These are phyloP conservation scores for Eilema griseolum DNA, from an alignment of 2,888 invertebrate species.

Conservation along the genomic window DNA sequence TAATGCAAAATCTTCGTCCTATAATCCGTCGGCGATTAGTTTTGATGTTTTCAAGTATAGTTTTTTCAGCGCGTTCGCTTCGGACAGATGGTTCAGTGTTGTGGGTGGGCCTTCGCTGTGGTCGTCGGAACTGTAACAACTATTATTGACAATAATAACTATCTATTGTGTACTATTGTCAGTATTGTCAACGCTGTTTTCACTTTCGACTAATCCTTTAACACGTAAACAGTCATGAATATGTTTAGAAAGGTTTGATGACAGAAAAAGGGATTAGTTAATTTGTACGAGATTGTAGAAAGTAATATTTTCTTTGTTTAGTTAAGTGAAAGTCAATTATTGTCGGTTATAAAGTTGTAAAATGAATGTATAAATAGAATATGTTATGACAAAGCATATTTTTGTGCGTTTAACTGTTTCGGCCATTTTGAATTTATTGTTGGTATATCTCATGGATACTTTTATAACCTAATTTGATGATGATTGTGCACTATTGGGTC, in stretches of 20 bases:
- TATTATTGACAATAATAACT: conserved; percentile 71
- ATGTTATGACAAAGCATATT: conserved; percentile 9
- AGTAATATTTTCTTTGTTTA: conserved; percentile 21
- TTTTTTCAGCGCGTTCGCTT: conserved; percentile 79
- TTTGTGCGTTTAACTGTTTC: background rate
- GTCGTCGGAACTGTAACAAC: conserved; percentile 57
- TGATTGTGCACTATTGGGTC: background rate
- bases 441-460: background rate
- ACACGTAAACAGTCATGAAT: conserved; percentile 78
- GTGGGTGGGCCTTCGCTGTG: conserved; percentile 75
- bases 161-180: conserved; percentile 73
- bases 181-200: conserved; percentile 78
- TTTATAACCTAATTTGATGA: background rate
- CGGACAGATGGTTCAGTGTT: conserved; percentile 79
- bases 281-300: conserved; percentile 13
- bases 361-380: background rate
- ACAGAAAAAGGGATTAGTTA: conserved; percentile 21
- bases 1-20: conserved; percentile 49
- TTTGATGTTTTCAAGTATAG: conserved; percentile 76
- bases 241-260: conserved; percentile 51
- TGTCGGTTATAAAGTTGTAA: background rate
- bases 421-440: background rate
- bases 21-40: conserved; percentile 84
- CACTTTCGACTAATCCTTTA: conserved; percentile 81
- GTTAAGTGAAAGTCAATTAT: conserved; percentile 20